A percentile compares a stretch with the other conserved stretches of the same genome.
Conservation (phyloP, 30 jellyfish, hydroid and myxozoan genomes). For the Catostylus mosaicus region DNA sequence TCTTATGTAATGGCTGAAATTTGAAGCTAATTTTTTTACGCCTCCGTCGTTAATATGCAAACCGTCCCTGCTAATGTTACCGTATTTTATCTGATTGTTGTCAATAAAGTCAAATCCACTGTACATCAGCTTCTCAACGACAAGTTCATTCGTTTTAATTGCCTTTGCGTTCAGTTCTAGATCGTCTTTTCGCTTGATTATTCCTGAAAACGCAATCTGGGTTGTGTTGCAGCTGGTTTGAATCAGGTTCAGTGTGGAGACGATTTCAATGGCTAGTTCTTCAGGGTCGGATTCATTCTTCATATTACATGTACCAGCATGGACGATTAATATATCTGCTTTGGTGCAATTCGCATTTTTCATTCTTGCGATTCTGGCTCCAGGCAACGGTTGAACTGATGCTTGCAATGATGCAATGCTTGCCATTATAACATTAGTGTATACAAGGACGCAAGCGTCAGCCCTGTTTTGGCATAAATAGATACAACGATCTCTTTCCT, state of each 20-base stretch:
- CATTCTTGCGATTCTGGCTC: conserved; percentile 30
- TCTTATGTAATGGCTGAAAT: conserved; percentile 5
- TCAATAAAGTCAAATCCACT: conserved; percentile 19
- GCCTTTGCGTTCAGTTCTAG: conserved; percentile 19
- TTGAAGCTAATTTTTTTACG: not conserved
- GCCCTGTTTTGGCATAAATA: no score
- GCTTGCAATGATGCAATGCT: no score
- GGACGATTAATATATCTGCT: not conserved
- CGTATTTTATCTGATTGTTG: not conserved
- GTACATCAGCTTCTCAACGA: conserved; percentile 21
- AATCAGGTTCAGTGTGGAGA: not conserved
- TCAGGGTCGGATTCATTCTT: not conserved
- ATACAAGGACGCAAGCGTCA: no score
- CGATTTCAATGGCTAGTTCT: conserved; percentile 7
- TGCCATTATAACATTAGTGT: no score
- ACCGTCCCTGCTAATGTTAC: conserved; percentile 11
- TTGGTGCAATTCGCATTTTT: not conserved
- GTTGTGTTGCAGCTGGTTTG: not conserved
- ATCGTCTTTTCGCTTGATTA: conserved; percentile 10
- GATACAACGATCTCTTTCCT: no score
- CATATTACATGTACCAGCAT: conserved; percentile 15
- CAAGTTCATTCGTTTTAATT: conserved; percentile 2
- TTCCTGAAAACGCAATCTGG: conserved; percentile 18
- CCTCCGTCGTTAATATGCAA: not conserved
- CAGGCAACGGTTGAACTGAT: conserved; percentile 14